Evolutionary conservation across 2,888 invertebrate species (phyloP).

Genomic region (Phytoseiulus persimilis): DNA sequence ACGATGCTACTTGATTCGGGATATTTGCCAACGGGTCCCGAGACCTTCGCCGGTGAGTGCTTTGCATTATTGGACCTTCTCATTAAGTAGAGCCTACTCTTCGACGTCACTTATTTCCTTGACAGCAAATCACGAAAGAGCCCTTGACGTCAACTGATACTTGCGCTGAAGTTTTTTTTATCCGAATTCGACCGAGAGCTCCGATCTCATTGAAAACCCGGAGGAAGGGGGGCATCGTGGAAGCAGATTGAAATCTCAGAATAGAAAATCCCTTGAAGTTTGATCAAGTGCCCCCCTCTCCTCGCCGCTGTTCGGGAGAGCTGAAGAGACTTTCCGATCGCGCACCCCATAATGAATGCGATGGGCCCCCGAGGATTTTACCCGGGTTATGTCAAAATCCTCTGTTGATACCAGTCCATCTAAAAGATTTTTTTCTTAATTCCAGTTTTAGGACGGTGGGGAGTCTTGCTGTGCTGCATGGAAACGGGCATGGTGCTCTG

Average conservation of each 20-base stretch:
- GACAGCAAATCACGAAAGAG: background rate
- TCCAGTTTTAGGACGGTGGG: slow-evolving; percentile 29
- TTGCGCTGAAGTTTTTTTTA: background rate
- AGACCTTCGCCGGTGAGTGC: slow-evolving; percentile 31
- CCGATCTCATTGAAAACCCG: too few relatives aligned
- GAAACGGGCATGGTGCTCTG: slow-evolving; percentile 33
- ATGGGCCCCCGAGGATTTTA: too few relatives aligned
- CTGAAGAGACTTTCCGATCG: too few relatives aligned
- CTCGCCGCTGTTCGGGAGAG: too few relatives aligned
- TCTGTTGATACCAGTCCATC: too few relatives aligned
- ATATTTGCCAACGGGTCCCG: slow-evolving; percentile 35
- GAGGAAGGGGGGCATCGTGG: background rate
- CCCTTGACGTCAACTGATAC: background rate
- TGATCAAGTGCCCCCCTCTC: too few relatives aligned
- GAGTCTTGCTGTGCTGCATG: slow-evolving; percentile 31
- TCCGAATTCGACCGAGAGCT: background rate
- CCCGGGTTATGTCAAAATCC: too few relatives aligned
- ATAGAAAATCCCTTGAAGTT: background rate
- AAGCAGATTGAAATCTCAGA: background rate
- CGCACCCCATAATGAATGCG: too few relatives aligned
- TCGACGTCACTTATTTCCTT: background rate
- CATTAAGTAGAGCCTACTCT: background rate
- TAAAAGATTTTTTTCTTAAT: background rate
- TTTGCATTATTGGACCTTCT: background rate
- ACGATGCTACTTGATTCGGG: slow-evolving; percentile 23